A percentile compares a stretch with the other conserved stretches of the same genome.
phyloP scores from a whole-genome alignment of 2,888 invertebrate genomes.

The Apamea crenata region DNA sequence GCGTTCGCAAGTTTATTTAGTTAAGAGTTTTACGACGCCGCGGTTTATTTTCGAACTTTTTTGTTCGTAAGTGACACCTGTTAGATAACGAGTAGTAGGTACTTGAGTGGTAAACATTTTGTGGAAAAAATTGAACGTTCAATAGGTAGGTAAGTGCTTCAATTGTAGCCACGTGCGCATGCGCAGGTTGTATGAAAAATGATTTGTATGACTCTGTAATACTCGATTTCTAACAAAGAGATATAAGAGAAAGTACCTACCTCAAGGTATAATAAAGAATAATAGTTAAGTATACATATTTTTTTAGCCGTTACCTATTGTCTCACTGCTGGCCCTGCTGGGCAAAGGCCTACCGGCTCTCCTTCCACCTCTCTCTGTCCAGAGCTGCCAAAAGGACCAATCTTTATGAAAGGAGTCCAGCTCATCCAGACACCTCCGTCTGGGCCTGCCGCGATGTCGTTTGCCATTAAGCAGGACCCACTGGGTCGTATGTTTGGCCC shows the following conservation, averaged over 20 bases:
- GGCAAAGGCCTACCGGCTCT: too few relatives aligned
- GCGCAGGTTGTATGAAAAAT: conserved; percentile 4
- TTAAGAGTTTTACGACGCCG: conserved; percentile 86
- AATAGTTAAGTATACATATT: too few relatives aligned
- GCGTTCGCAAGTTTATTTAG: conserved; percentile 86
- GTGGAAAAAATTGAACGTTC: conserved; percentile 51
- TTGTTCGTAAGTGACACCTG: conserved; percentile 85
- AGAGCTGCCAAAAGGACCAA: too few relatives aligned
- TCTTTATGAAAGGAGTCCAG: too few relatives aligned
- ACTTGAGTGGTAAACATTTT: conserved; percentile 57
- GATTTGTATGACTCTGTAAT: not conserved
- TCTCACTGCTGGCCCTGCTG: too few relatives aligned
- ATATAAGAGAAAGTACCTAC: not conserved
- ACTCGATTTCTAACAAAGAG: not conserved
- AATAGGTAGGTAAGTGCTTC: not conserved
- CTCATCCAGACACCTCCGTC: too few relatives aligned
- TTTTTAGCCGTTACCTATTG: too few relatives aligned
- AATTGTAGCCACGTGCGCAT: conserved; percentile 11
- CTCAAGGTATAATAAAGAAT: too few relatives aligned
- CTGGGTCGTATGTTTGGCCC: too few relatives aligned
- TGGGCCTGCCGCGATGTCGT: too few relatives aligned
- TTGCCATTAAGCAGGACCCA: too few relatives aligned
- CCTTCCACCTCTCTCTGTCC: too few relatives aligned
- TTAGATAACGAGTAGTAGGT: conserved; percentile 76
- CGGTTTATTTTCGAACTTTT: conserved; percentile 84